Conservation (phyloP, 2,797 vertebrate species). For the Microhierax caerulescens region DNA sequence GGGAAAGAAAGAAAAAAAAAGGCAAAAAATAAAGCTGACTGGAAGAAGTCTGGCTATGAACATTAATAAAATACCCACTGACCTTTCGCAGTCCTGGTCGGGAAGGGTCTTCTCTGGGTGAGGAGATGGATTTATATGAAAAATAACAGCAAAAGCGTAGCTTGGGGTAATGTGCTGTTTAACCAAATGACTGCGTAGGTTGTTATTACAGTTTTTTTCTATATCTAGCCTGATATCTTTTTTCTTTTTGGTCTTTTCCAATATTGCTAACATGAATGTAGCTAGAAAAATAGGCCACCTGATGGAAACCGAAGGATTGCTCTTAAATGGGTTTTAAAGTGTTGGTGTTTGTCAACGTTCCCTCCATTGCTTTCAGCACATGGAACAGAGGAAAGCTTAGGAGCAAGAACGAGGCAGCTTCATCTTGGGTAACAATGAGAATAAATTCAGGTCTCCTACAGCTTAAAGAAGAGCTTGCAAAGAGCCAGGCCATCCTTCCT, state of each 20-base stretch:
- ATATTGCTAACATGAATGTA: not conserved
- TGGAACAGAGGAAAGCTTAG: not conserved
- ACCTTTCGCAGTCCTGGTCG: conserved; percentile 10
- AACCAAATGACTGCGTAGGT: not conserved
- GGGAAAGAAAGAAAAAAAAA: not conserved
- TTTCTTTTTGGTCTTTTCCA: not conserved
- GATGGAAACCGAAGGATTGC: not conserved
- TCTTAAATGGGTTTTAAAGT: not conserved
- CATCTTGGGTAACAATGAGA: fast-evolving
- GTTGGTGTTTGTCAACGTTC: not conserved
- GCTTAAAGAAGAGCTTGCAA: not conserved
- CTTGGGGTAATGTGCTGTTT: not conserved
- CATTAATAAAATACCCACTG: conserved; percentile 42
- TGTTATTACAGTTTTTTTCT: not conserved
- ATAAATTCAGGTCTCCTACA: not conserved
- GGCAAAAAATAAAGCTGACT: not conserved
- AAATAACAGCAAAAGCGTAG: not conserved
- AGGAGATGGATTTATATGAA: not conserved
- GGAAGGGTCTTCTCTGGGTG: not conserved
- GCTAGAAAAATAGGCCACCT: not conserved
- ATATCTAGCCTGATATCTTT: not conserved
- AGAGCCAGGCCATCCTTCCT: not conserved
- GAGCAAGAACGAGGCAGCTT: not conserved
- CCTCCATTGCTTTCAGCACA: not conserved
- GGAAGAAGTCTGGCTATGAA: conserved; percentile 57